Conservation (phyloP, 1,140 invertebrate genomes). For the Paracyclopina nana region DNA sequence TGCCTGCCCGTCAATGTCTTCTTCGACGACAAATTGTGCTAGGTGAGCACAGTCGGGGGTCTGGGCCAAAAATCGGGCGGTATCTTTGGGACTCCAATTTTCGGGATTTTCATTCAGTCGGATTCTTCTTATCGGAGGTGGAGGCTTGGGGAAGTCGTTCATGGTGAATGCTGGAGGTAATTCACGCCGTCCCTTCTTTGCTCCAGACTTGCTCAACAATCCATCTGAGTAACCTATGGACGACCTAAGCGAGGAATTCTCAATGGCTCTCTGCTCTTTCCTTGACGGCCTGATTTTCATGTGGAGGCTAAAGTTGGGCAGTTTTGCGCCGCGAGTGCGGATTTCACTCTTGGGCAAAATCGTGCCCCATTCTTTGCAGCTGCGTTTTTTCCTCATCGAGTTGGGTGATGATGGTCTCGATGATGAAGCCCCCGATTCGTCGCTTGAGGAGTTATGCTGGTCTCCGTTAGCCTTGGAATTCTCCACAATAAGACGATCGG, state of each 20-base stretch:
- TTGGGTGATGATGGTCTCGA: no score
- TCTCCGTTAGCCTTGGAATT: not conserved
- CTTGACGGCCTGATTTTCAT: conserved; percentile 4
- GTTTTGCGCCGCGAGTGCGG: conserved; percentile 6
- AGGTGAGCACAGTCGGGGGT: not conserved
- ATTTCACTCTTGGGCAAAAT: conserved; percentile 8
- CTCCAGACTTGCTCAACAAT: no score
- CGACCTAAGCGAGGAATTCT: not conserved
- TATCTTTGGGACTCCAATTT: not conserved
- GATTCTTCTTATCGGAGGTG: not conserved
- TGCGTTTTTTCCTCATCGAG: not conserved
- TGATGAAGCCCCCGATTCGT: not conserved
- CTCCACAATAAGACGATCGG: not conserved
- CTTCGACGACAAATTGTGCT: not conserved
- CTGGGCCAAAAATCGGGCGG: not conserved
- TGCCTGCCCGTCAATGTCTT: conserved; percentile 6
- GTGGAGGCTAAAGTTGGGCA: conserved; percentile 9
- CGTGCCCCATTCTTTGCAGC: not conserved
- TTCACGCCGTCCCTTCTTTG: no score
- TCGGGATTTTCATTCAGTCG: not conserved
- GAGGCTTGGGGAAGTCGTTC: not conserved
- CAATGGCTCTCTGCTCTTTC: conserved; percentile 8
- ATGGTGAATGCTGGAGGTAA: no score
- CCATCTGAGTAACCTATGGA: not conserved
- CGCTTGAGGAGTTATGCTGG: conserved; percentile 7